Percentiles rank a stretch among this genome's conserved stretches.
These are phyloP conservation scores for Trichopoda pennipes DNA, from an alignment of 2,888 invertebrate genomes.

Conservation along the genomic window DNA sequence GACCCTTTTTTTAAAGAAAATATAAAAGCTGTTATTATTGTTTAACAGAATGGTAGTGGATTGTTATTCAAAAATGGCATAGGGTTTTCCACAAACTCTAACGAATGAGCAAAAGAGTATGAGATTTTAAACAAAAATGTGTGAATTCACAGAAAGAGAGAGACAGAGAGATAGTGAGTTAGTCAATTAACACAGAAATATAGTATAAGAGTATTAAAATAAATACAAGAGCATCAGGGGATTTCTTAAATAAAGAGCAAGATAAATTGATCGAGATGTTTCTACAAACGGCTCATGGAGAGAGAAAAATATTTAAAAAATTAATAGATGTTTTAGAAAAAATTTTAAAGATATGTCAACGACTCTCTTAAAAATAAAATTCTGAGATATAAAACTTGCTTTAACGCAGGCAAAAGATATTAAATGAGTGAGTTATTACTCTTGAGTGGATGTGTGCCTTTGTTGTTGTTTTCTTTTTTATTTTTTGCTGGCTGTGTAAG, in stretches of 20 bases:
- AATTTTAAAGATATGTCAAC: constrained; percentile 2
- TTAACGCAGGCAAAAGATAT: background rate
- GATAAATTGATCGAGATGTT: background rate
- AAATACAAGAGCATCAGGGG: background rate
- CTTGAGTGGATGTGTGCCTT: constrained; percentile 39
- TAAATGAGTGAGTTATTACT: background rate
- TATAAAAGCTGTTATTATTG: constrained; percentile 11
- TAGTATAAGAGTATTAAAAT: background rate
- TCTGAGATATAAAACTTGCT: background rate
- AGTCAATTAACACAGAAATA: background rate
- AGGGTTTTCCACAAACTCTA: constrained; percentile 63
- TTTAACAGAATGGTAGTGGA: constrained; percentile 37
- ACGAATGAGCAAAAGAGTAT: constrained; percentile 55
- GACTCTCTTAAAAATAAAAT: background rate
- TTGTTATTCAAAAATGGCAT: constrained; percentile 60
- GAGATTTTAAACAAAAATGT: background rate
- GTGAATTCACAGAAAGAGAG: too few species aligned
- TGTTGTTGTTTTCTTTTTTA: background rate
- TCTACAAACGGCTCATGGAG: background rate
- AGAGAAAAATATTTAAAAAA: too few species aligned
- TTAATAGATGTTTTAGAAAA: background rate
- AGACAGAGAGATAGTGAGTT: background rate
- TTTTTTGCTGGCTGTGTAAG: constrained; percentile 9
- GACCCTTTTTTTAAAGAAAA: constrained; percentile 15
- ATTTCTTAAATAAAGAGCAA: constrained; percentile 7